Percentiles rank a stretch among this genome's conserved stretches.
Conservation (phyloP, 2,113 vertebrate species). For the Lathamus discolor region DNA sequence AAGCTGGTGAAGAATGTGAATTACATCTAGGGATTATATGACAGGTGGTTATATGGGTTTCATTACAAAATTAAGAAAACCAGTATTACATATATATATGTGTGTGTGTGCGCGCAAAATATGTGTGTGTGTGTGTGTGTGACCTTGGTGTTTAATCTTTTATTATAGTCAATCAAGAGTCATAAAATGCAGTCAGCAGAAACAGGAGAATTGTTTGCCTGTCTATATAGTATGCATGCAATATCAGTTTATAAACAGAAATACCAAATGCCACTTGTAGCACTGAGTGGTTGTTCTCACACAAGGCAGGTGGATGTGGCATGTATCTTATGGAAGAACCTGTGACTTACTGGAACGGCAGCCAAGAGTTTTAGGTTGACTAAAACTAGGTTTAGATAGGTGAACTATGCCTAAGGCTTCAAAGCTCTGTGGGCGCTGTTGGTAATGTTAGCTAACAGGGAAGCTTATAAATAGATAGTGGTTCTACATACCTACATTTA, state of each 20-base stretch:
- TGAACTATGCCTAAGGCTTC: not conserved
- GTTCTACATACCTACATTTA: not conserved
- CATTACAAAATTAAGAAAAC: not conserved
- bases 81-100: not conserved
- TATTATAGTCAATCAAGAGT: not conserved
- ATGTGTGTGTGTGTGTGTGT: not conserved
- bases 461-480: not conserved
- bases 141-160: not conserved
- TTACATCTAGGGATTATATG: not conserved
- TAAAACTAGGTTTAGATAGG: not conserved
- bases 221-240: not conserved
- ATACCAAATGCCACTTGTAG: not conserved
- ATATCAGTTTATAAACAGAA: not conserved
- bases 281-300: not conserved
- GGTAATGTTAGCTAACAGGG: not conserved
- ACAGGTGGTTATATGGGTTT: not conserved
- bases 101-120: too few relatives aligned
- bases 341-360: not conserved
- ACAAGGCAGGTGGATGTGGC: not conserved
- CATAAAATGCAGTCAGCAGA: not conserved
- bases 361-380: not conserved
- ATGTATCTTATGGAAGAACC: not conserved
- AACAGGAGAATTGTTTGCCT: not conserved
- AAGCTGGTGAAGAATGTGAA: not conserved
- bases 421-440: not conserved